Conservation (phyloP, 2,113 vertebrate genomes). For the Amia ocellicauda region DNA sequence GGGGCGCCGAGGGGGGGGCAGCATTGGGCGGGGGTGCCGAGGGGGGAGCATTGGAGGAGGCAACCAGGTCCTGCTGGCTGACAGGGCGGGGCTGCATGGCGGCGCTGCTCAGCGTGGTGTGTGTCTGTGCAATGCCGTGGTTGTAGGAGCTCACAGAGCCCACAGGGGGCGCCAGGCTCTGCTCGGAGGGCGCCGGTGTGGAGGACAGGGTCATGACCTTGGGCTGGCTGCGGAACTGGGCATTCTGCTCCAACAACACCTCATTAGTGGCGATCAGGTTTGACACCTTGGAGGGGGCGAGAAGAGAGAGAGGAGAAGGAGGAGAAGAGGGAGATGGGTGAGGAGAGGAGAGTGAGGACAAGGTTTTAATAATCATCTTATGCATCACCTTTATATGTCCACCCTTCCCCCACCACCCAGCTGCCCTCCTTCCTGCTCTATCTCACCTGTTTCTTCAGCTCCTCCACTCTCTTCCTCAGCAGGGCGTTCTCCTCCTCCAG, state of each 20-base stretch:
- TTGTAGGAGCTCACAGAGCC: constrained; percentile 91
- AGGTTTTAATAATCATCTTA: neutral
- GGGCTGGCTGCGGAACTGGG: constrained; percentile 90
- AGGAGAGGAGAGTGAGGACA: neutral
- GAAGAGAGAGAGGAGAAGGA: neutral
- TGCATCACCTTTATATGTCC: neutral
- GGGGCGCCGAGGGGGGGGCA: constrained; percentile 72
- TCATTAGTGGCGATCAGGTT: constrained; percentile 94
- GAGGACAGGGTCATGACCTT: constrained; percentile 93
- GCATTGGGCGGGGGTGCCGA: constrained; percentile 74
- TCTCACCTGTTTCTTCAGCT: constrained; percentile 85
- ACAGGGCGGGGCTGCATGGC: constrained; percentile 87
- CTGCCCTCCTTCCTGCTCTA: neutral
- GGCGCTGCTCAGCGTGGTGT: constrained; percentile 94
- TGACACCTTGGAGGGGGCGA: constrained; percentile 69
- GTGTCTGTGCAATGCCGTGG: constrained; percentile 94
- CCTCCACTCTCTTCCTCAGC: constrained; percentile 89
- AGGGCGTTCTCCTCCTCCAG: constrained; percentile 90
- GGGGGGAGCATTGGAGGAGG: constrained; percentile 71
- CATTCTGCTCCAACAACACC: constrained; percentile 94
- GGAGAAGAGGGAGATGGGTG: neutral
- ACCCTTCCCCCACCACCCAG: neutral
- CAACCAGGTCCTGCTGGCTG: constrained; percentile 88
- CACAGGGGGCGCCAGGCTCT: constrained; percentile 81
- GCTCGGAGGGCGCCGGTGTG: constrained; percentile 80